These are phyloP conservation scores for Clarias laeviceps DNA, from an alignment of 2,797 vertebrate genomes.

Conservation along the genomic window DNA sequence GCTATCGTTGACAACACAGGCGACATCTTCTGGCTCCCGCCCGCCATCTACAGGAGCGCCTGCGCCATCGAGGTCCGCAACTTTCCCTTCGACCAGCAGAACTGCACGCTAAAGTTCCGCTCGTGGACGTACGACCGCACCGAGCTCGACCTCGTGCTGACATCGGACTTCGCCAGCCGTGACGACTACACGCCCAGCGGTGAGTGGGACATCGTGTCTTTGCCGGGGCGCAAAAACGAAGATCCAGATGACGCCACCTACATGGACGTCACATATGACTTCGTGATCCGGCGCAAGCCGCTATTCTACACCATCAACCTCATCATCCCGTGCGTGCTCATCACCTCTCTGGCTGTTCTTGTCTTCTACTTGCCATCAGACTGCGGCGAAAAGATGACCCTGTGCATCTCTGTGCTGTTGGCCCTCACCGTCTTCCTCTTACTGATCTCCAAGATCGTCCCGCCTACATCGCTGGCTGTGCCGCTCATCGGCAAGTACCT, in stretches of 20 bases:
- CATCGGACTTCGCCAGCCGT: conserved; percentile 78
- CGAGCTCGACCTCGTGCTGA: conserved; percentile 78
- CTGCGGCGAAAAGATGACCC: conserved; percentile 80
- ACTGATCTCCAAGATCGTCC: conserved; percentile 82
- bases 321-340: conserved; percentile 80
- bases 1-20: conserved; percentile 78
- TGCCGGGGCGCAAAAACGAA: conserved; percentile 78
- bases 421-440: conserved; percentile 82
- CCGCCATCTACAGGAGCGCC: conserved; percentile 82
- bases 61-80: conserved; percentile 81
- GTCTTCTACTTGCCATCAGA: conserved; percentile 82
- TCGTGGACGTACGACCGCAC: conserved; percentile 84
- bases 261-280: conserved; percentile 80
- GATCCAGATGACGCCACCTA: conserved; percentile 76
- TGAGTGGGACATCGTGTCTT: conserved; percentile 81
- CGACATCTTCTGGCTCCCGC: conserved; percentile 82
- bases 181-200: conserved; percentile 82
- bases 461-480: conserved; percentile 80
- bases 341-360: conserved; percentile 79
- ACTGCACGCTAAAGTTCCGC: conserved; percentile 82
- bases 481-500: conserved; percentile 83
- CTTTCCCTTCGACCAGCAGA: conserved; percentile 84
- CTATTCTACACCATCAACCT: conserved; percentile 82
- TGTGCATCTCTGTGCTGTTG: conserved; percentile 80
- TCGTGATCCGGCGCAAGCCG: conserved; percentile 80